Conservation (phyloP, 2,888 invertebrate species). For the Philaethria dido region DNA sequence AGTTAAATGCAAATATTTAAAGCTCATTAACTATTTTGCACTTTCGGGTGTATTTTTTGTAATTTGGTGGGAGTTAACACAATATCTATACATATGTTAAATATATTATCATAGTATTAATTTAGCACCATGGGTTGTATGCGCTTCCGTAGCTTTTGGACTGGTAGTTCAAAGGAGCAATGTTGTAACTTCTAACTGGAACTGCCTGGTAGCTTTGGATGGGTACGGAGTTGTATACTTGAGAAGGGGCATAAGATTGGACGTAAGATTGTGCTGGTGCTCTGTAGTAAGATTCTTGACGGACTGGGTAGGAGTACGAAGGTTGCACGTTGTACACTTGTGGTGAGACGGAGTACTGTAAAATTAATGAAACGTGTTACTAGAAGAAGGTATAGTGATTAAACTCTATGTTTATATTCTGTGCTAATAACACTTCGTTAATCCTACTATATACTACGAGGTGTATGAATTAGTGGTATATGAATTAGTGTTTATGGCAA, state of each 20-base stretch:
- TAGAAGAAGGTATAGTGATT: neutral
- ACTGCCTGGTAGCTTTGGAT: slow-evolving; percentile 20
- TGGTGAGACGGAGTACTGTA: slow-evolving; percentile 31
- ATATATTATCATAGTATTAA: neutral
- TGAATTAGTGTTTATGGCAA: neutral
- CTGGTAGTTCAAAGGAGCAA: slow-evolving; percentile 29
- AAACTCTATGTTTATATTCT: neutral
- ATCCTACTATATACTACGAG: too few relatives aligned
- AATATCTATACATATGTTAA: too few relatives aligned
- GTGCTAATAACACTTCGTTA: neutral
- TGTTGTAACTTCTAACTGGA: slow-evolving; percentile 21
- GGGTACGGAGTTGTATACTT: slow-evolving; percentile 13
- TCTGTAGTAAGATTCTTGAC: slow-evolving; percentile 37
- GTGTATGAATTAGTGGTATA: neutral
- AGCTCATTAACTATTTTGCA: slow-evolving; percentile 15
- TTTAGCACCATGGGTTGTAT: slow-evolving; percentile 41
- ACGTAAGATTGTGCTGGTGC: slow-evolving; percentile 31
- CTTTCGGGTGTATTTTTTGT: neutral
- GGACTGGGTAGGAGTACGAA: slow-evolving; percentile 32
- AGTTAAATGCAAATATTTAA: slow-evolving; percentile 19
- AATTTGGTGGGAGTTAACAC: slow-evolving; percentile 22
- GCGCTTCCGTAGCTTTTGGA: slow-evolving; percentile 24
- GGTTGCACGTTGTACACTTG: slow-evolving; percentile 37
- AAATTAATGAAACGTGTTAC: slow-evolving; percentile 1
- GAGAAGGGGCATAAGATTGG: slow-evolving; percentile 24